Base-by-base conservation (phyloP, 1,140 invertebrate species). In the Leptopilina boulardi region DNA sequence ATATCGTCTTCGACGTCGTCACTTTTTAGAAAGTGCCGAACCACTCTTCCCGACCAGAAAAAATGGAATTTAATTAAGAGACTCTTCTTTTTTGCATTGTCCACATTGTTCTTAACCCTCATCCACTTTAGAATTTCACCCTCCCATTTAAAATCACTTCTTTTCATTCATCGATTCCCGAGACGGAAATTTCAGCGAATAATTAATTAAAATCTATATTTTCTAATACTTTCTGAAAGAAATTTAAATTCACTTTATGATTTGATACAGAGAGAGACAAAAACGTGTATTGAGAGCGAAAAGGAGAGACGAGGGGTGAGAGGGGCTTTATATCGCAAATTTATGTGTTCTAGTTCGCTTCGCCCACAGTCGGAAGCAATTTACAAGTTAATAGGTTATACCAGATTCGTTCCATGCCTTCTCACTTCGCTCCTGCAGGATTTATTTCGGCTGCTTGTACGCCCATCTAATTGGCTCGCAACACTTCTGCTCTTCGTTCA, bases 321-420 rank as follows among this genome's bases (percentile, higher is more conserved):
- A 11, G 71, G 26, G 73, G 73, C 51, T 80, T 77, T 76, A 81
- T 80, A 78, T 78, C 23, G 73, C 72, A 75, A 85, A 87, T 87
- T 87, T 85, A 85, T 85, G 83, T 82, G 78, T 77, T 80, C 74
- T 79, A 81, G 71, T 77, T 73, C 47, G 77, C 54, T 78, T 76
- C 77, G 82, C 77, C 77, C 81, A 79, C 82, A 88, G 83, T 88
- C 88, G 88, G 88, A 89, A 89, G 88, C 88, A 89, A 89, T 89
- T 89, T 89, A 89, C 88, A 88, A 89, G 88, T 89, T 89, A 89
- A 89, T 89, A 88, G 88, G 85, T 87, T 88, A 38, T 38, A 87
- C 81, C 85, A 84, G 85, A 85, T 87, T 89, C 87, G 85, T 88
- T 84, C 83, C 75, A 80, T 78, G 81, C 77, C 84, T 85, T 84